Percentiles rank a stretch among this genome's conserved stretches.
Conservation (phyloP, 2,888 invertebrate species). For the Itoplectis maculator region DNA sequence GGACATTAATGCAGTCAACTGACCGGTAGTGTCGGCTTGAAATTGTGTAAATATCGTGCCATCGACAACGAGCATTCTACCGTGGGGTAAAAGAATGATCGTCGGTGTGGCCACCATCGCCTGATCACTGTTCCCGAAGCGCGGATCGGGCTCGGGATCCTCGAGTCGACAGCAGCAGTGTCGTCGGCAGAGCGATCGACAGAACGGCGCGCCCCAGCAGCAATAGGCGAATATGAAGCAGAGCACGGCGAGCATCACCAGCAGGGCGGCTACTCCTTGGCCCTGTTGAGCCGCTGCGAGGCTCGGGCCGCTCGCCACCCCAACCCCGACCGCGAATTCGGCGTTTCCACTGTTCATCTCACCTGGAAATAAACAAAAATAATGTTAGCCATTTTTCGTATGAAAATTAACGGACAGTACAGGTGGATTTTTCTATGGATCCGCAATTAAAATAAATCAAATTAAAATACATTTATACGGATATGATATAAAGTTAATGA, state of each 20-base stretch:
- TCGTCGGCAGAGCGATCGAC: slow-evolving; percentile 85
- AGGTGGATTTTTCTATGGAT: too few species aligned
- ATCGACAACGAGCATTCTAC: slow-evolving; percentile 86
- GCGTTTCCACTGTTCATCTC: slow-evolving; percentile 69
- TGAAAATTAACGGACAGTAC: too few species aligned
- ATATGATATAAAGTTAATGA: too few species aligned
- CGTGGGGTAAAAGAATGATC: slow-evolving; percentile 86
- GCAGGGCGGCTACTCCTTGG: slow-evolving; percentile 85
- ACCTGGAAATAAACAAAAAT: slow-evolving; percentile 53
- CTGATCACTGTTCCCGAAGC: slow-evolving; percentile 78
- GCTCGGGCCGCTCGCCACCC: slow-evolving; percentile 78
- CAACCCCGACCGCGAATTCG: slow-evolving; percentile 76
- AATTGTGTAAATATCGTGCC: slow-evolving; percentile 86
- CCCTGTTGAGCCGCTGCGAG: slow-evolving; percentile 81
- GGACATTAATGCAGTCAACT: slow-evolving; percentile 75
- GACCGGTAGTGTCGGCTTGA: slow-evolving; percentile 82
- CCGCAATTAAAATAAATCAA: too few species aligned
- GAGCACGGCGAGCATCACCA: slow-evolving; percentile 87
- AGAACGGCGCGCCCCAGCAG: slow-evolving; percentile 87
- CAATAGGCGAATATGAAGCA: slow-evolving; percentile 87
- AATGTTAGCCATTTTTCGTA: neutral
- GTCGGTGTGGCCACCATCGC: slow-evolving; percentile 85
- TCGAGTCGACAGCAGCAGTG: slow-evolving; percentile 85
- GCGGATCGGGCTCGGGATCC: slow-evolving; percentile 82
- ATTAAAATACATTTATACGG: too few species aligned